Conservation (phyloP, 2,113 vertebrate genomes). For the Gavialis gangeticus region DNA sequence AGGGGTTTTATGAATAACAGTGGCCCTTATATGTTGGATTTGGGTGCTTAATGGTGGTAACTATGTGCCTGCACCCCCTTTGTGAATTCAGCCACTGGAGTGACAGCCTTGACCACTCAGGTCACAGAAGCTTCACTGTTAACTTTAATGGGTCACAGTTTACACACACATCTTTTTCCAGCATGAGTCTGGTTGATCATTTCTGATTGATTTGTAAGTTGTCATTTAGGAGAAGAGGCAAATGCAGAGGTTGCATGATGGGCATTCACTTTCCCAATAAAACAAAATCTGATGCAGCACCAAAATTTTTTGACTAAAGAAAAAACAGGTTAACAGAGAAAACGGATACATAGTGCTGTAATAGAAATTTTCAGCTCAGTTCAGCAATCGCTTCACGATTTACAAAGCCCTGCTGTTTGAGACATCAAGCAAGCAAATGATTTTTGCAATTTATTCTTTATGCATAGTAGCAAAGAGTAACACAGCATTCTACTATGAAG, state of each 20-base stretch:
- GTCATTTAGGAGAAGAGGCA: not conserved
- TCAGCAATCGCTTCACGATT: slow-evolving; percentile 55
- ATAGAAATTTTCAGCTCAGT: slow-evolving; percentile 65
- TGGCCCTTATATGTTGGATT: no score
- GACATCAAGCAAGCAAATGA: not conserved
- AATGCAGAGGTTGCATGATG: not conserved
- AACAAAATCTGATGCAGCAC: slow-evolving; percentile 22
- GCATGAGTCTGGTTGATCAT: not conserved
- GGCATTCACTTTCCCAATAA: slow-evolving; percentile 9
- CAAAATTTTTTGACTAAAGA: slow-evolving; percentile 6
- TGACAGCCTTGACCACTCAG: not conserved
- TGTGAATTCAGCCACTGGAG: not conserved
- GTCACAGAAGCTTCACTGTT: not conserved
- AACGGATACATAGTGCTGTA: slow-evolving; percentile 36
- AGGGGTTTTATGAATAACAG: no score
- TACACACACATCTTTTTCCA: not conserved
- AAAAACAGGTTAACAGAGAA: slow-evolving; percentile 52
- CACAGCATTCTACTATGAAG: not conserved
- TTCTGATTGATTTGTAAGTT: slow-evolving; percentile 1
- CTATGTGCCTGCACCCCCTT: not conserved
- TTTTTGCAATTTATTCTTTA: slow-evolving; percentile 32
- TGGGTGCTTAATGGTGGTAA: no score
- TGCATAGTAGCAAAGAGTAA: slow-evolving; percentile 37
- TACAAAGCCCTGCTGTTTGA: slow-evolving; percentile 15
- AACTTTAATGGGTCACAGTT: not conserved